Conservation (phyloP, 2,888 invertebrate genomes). For the Caenorhabditis sp. region DNA sequence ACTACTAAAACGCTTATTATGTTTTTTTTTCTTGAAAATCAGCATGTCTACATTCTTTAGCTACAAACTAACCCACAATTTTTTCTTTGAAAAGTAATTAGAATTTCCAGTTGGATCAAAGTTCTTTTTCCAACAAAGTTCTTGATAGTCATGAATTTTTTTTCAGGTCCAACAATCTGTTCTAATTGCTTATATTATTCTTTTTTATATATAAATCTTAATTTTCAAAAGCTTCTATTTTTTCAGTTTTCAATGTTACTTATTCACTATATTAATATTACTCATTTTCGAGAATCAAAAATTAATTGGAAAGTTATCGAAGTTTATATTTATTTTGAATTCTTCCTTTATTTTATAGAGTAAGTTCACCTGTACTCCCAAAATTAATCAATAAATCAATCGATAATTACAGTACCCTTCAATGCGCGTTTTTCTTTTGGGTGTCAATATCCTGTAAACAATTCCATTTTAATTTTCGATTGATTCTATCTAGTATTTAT, state of each 20-base stretch:
- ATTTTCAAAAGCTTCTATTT: no score
- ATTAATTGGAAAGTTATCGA: constrained; percentile 12
- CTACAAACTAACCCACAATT: no score
- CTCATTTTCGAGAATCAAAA: constrained; percentile 9
- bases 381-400: background rate
- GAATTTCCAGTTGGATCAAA: no score
- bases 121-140: no score
- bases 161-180: no score
- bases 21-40: no score
- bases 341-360: constrained; percentile 22
- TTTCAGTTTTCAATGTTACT: constrained; percentile 12
- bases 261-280: constrained; percentile 26
- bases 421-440: constrained; percentile 9
- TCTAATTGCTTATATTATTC: no score
- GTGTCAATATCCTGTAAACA: constrained; percentile 20
- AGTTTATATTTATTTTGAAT: constrained; percentile 16
- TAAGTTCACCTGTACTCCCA: constrained; percentile 3
- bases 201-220: no score
- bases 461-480: constrained; percentile 28
- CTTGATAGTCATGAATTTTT: no score
- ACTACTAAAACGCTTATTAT: no score
- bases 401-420: constrained; percentile 21
- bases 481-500: constrained; percentile 15
- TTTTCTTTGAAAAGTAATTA: no score
- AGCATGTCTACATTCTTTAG: no score